phyloP scores from a whole-genome alignment of 2,113 vertebrate genomes.

The Gymnobelideus leadbeateri region DNA sequence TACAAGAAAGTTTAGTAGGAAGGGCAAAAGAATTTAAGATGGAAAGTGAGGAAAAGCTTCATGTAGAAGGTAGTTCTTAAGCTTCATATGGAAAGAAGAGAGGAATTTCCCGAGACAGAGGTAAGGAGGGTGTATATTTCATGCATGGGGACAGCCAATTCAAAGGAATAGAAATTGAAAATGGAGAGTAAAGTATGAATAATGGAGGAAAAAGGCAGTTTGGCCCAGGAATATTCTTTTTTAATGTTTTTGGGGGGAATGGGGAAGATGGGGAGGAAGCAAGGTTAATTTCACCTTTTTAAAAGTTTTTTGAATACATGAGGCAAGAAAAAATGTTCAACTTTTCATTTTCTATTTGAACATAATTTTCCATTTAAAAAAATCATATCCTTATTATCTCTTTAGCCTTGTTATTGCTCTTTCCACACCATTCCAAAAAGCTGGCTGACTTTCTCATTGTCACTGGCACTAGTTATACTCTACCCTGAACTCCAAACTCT shows the following conservation, averaged over 20 bases:
- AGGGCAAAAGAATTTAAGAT: no score
- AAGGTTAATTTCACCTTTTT: background rate
- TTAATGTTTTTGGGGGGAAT: no score
- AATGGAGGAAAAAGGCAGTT: background rate
- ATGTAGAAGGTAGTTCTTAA: no score
- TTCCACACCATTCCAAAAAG: background rate
- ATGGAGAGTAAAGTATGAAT: background rate
- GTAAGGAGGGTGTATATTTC: no score
- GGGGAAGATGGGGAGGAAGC: background rate
- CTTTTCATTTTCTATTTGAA: background rate
- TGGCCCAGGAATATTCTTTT: background rate
- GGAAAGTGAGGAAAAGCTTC: no score
- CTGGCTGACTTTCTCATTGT: background rate
- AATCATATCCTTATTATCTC: background rate
- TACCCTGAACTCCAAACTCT: no score
- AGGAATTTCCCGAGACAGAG: no score
- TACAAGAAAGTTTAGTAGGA: no score
- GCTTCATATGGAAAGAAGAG: no score
- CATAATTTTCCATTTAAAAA: background rate
- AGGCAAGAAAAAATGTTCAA: background rate
- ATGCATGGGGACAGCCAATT: no score
- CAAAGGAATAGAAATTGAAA: background rate
- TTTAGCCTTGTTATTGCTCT: background rate
- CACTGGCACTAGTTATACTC: background rate
- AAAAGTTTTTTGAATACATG: background rate